Percentiles rank a stretch among this genome's conserved stretches.
Evolutionary conservation across 2,888 invertebrate genomes (phyloP).

Genomic region (Agrotis segetum): DNA sequence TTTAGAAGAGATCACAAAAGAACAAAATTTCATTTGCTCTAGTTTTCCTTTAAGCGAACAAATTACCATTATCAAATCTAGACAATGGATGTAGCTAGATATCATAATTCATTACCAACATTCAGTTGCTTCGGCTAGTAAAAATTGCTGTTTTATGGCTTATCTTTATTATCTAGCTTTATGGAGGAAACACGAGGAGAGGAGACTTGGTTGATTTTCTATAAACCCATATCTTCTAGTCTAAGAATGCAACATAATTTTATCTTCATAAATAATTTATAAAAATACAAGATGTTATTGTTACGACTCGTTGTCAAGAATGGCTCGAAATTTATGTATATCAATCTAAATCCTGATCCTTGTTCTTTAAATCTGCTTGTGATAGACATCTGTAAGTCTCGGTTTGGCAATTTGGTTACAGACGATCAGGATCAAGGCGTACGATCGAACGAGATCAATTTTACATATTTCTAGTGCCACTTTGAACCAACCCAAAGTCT

Average conservation of each 20-base stretch:
- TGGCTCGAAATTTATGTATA: too few species aligned
- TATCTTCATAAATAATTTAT: too few species aligned
- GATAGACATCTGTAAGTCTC: too few species aligned
- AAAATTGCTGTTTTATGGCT: slow-evolving; percentile 33
- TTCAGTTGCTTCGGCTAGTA: slow-evolving; percentile 10
- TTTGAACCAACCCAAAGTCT: too few species aligned
- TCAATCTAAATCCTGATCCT: too few species aligned
- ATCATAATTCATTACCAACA: slow-evolving; percentile 16
- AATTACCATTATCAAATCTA: slow-evolving; percentile 11
- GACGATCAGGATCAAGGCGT: too few species aligned
- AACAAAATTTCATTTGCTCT: background rate
- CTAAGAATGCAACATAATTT: background rate
- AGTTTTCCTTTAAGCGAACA: background rate
- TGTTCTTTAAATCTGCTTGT: too few species aligned
- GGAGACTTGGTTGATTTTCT: slow-evolving; percentile 2
- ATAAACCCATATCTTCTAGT: background rate
- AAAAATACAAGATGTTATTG: too few species aligned
- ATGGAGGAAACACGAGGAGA: background rate
- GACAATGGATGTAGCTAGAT: slow-evolving; percentile 15
- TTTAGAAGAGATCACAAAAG: background rate
- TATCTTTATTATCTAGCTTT: slow-evolving; percentile 18
- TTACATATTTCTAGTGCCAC: too few species aligned
- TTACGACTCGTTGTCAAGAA: too few species aligned
- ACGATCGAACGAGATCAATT: too few species aligned
- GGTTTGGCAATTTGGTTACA: too few species aligned